Percentiles rank a stretch among this genome's conserved stretches.
Conservation (phyloP, 2,113 vertebrate species). For the Pycnonotus jocosus region DNA sequence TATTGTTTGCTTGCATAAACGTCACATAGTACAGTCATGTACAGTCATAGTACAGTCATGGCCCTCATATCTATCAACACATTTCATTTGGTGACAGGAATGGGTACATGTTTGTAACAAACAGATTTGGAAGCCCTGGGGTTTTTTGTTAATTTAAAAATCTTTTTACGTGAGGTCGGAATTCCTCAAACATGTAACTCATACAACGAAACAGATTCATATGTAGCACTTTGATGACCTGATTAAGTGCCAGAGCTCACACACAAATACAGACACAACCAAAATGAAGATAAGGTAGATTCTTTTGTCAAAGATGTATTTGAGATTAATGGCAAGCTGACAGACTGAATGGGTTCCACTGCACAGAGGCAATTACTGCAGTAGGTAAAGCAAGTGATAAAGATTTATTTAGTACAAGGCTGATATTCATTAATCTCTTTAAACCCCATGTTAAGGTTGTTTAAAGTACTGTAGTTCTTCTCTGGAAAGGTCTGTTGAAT, state of each 20-base stretch:
- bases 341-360: conserved; percentile 1
- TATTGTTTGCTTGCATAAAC: neutral
- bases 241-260: neutral
- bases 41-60: too few species aligned
- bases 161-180: neutral
- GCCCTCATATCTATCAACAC: neutral
- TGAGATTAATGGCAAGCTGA: conserved; percentile 47
- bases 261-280: neutral
- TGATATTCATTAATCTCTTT: conserved; percentile 68
- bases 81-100: neutral
- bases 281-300: conserved; percentile 18
- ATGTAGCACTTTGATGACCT: neutral
- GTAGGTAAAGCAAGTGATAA: conserved; percentile 41
- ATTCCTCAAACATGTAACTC: neutral
- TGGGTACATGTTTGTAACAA: neutral
- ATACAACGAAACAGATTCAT: neutral
- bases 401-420: conserved; percentile 60
- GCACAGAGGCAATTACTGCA: conserved; percentile 39
- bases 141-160: neutral
- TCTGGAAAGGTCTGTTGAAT: conserved; percentile 65
- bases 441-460: conserved; percentile 59
- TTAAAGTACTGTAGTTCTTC: conserved; percentile 65
- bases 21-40: neutral
- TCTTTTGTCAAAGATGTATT: conserved; percentile 47
- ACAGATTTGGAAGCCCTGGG: neutral